phyloP scores from a whole-genome alignment of 2,888 invertebrate species.

The Torymus texanus region DNA sequence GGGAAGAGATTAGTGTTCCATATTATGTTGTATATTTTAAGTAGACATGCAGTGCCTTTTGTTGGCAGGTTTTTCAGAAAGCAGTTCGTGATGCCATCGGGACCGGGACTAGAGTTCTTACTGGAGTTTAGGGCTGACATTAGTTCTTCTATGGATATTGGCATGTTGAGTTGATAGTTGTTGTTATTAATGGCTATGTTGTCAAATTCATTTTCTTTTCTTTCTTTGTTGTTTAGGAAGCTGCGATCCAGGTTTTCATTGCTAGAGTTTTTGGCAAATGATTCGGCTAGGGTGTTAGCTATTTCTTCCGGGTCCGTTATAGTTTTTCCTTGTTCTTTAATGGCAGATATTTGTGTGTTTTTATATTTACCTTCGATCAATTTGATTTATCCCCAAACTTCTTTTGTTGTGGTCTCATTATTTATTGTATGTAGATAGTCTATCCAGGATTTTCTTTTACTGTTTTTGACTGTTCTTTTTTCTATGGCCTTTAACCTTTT shows the following conservation, averaged over 20 bases:
- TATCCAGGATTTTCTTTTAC: background rate
- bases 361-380: background rate
- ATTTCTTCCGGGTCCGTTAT: background rate
- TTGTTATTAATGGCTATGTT: too few species aligned
- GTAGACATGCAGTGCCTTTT: conserved; percentile 7
- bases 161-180: background rate
- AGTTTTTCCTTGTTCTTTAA: background rate
- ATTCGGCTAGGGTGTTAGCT: background rate
- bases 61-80: conserved; percentile 48
- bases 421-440: background rate
- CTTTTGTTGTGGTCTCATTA: background rate
- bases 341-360: background rate
- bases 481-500: conserved; percentile 52
- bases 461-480: conserved; percentile 42
- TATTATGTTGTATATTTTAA: conserved; percentile 52
- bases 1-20: conserved; percentile 48
- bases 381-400: conserved; percentile 8
- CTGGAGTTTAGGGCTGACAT: background rate
- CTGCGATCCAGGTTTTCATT: background rate
- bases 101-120: conserved; percentile 53
- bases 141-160: background rate
- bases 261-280: background rate
- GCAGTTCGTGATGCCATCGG: conserved; percentile 45
- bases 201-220: background rate
- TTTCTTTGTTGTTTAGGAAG: background rate